phyloP scores from a whole-genome alignment of 1,140 invertebrate genomes.

The Bombus impatiens region DNA sequence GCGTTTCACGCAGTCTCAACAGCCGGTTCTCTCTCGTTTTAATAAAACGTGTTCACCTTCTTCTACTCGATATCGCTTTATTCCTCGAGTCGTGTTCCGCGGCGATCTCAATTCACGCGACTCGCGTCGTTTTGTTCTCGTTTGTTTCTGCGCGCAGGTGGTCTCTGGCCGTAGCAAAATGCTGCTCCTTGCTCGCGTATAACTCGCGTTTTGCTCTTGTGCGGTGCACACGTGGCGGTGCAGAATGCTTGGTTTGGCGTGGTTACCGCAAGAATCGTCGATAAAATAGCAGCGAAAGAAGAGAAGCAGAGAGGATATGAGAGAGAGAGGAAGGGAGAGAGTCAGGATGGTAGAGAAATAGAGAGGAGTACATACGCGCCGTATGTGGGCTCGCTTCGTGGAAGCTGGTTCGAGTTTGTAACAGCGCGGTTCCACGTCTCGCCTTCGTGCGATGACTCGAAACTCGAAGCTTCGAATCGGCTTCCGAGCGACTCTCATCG shows the following conservation, averaged over 20 bases:
- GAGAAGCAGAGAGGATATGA: background rate
- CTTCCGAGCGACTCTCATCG: slow-evolving; percentile 23
- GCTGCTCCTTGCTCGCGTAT: background rate
- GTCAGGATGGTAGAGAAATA: background rate
- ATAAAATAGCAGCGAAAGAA: slow-evolving; percentile 49
- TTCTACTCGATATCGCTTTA: no score
- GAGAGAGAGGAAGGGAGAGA: background rate
- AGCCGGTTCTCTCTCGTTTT: background rate
- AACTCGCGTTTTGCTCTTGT: slow-evolving; percentile 19
- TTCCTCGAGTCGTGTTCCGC: background rate
- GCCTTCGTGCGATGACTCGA: background rate
- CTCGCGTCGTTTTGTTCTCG: background rate
- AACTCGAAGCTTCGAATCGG: slow-evolving; percentile 28
- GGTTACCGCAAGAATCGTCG: slow-evolving; percentile 43
- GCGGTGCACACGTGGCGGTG: background rate
- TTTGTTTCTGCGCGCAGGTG: slow-evolving; percentile 4
- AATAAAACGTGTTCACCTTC: background rate
- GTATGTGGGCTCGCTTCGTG: slow-evolving; percentile 22
- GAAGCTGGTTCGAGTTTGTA: slow-evolving; percentile 29
- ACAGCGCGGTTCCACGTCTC: background rate
- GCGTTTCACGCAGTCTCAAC: background rate
- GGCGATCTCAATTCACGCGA: background rate
- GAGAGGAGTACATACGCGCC: background rate
- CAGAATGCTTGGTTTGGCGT: slow-evolving; percentile 7
- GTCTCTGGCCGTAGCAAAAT: background rate